Percentiles rank a stretch among this genome's conserved stretches.
Conservation (phyloP, 2,888 invertebrate genomes). For the Sialis fuliginosa region DNA sequence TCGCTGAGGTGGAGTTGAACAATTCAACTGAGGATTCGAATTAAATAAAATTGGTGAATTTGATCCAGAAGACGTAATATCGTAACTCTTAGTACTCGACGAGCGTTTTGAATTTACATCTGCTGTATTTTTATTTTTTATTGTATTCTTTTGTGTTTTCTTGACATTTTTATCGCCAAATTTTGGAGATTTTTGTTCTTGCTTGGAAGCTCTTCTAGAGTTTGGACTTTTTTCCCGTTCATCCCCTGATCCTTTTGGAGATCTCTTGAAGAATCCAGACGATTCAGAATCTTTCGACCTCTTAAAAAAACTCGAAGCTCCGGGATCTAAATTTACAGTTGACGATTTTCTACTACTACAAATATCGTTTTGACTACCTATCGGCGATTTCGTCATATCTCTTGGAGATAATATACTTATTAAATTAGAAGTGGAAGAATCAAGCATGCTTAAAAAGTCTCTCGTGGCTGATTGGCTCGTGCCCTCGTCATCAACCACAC, state of each 20-base stretch:
- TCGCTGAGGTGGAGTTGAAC: not conserved
- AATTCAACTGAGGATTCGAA: not conserved
- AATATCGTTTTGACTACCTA: constrained; percentile 3
- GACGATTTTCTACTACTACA: not conserved
- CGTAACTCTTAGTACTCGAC: not conserved
- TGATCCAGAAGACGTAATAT: not conserved
- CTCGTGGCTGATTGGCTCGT: too few species aligned
- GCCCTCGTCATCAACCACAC: too few species aligned
- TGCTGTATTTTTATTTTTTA: not conserved
- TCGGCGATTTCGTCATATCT: constrained; percentile 4
- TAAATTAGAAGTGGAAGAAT: too few species aligned
- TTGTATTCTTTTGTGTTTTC: not conserved
- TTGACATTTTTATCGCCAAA: not conserved
- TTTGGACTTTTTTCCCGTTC: not conserved
- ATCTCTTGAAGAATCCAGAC: constrained; percentile 1
- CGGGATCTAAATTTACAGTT: not conserved
- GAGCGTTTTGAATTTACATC: not conserved
- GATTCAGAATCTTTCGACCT: not conserved
- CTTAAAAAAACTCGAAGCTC: not conserved
- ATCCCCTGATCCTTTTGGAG: not conserved
- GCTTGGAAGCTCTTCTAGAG: not conserved
- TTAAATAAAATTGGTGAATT: not conserved
- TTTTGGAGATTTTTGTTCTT: not conserved
- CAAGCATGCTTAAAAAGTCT: too few species aligned
- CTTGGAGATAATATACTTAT: too few species aligned